Percentiles rank a stretch among this genome's conserved stretches.
These are phyloP conservation scores for Austrofundulus limnaeus DNA, from an alignment of 2,113 vertebrate genomes.

Conservation along the genomic window DNA sequence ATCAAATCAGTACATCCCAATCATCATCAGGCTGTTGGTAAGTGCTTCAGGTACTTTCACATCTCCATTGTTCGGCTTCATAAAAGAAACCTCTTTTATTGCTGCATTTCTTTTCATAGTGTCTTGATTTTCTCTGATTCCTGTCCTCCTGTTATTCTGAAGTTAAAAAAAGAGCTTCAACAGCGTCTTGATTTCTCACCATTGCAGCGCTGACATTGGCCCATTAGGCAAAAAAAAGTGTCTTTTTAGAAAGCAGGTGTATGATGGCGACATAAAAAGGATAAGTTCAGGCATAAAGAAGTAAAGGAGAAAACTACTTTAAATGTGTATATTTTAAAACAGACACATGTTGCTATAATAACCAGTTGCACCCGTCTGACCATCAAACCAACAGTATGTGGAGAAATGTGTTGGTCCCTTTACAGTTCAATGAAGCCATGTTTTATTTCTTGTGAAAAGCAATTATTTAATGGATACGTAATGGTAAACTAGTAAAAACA, in stretches of 20 bases:
- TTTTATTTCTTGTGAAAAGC: no score
- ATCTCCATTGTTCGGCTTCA: not conserved
- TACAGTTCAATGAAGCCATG: no score
- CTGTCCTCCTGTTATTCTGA: not conserved
- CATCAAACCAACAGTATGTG: no score
- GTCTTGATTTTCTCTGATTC: not conserved
- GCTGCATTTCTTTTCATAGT: not conserved
- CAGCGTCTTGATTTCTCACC: slow-evolving; percentile 12
- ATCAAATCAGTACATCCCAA: not conserved
- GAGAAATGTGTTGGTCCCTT: no score
- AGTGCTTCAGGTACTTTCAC: not conserved
- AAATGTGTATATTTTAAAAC: no score
- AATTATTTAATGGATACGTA: no score
- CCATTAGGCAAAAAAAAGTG: not conserved
- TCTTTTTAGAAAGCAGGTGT: slow-evolving; percentile 4
- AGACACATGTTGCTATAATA: no score
- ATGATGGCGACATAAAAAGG: not conserved
- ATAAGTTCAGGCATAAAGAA: not conserved
- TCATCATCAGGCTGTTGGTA: not conserved
- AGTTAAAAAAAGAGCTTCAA: not conserved
- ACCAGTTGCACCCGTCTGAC: no score
- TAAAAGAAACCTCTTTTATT: not conserved
- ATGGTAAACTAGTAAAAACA: no score
- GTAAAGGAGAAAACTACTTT: not conserved
- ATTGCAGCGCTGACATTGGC: not conserved